Evolutionary conservation across 2,888 invertebrate genomes (phyloP).

Genomic region (Drosophila nr. perissopoda): DNA sequence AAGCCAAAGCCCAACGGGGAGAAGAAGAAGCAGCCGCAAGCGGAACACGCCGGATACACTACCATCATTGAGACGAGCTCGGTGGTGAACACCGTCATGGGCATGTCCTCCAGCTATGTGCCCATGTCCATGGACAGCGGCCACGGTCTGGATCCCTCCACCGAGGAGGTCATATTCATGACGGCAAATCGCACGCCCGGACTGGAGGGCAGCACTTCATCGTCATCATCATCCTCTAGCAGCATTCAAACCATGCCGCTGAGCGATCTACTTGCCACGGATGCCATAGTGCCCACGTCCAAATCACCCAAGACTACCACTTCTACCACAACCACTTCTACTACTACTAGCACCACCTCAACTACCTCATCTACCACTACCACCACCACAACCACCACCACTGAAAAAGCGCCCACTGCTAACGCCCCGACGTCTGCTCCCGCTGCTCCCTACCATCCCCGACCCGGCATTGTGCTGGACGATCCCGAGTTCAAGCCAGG

Average conservation of each 20-base stretch:
- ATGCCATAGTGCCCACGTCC: constrained; percentile 46
- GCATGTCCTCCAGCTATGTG: constrained; percentile 76
- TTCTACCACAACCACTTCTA: constrained; percentile 52
- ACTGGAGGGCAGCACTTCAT: constrained; percentile 59
- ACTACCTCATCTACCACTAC: constrained; percentile 66
- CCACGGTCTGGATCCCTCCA: constrained; percentile 76
- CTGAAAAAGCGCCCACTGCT: constrained; percentile 53
- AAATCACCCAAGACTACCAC: constrained; percentile 58
- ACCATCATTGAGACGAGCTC: constrained; percentile 82
- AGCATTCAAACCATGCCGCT: constrained; percentile 57
- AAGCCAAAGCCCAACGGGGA: constrained; percentile 79
- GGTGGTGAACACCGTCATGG: constrained; percentile 77
- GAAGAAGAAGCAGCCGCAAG: constrained; percentile 57
- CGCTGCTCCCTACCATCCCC: constrained; percentile 88
- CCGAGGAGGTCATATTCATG: constrained; percentile 83
- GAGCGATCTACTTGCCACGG: constrained; percentile 35
- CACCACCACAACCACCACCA: constrained; percentile 57
- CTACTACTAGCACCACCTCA: constrained; percentile 56
- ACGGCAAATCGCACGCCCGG: constrained; percentile 82
- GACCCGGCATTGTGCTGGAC: constrained; percentile 94
- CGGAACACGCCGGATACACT: constrained; percentile 59
- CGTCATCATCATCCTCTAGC: constrained; percentile 22
- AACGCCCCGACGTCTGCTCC: constrained; percentile 57
- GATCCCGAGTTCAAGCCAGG: constrained; percentile 92
- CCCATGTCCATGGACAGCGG: constrained; percentile 80